Base-by-base conservation (phyloP, 2,888 invertebrate genomes). In the Eumacrocentrus americanus region DNA sequence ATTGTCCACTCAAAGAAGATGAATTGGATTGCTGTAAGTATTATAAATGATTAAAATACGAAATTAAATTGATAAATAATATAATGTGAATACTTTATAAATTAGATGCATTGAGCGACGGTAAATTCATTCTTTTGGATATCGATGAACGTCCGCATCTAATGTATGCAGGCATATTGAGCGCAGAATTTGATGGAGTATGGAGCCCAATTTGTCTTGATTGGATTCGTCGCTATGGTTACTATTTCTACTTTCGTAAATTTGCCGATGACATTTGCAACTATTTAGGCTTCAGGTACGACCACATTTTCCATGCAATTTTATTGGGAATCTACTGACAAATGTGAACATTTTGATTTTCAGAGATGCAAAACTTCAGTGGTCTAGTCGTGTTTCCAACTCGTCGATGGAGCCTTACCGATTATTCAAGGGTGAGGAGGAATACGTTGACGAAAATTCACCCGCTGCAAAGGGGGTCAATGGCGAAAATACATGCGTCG, bases 1-100 rank as follows among this genome's bases (percentile, higher is more conserved):
- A 93, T 67, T 93, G 93, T 74, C 82, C 82, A 14, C 80, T 85
- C 65, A 85, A 86, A 22, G 92, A 92, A 81, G 94, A 94, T 74
- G 94, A 94, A 83, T 73, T 84, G 52, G 87, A 91, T 75, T 94
- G 94, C 75, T 86, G 91, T 65, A 29, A 55, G 63, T 57, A n/a
- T 48, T 42, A 6, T 22, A 9, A 2, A 9, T 14, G n/a, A 25
- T 18, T n/a, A n/a, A n/a, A n/a, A n/a, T 35, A 37, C 12, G n/a
- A 46, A n/a, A n/a, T 29, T 12, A 14, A 23, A 11, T 16, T 11
- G 18, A 16, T 5, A 1, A 34, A 34, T 37, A 38, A 37, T 29
- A n/a, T n/a, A n/a, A n/a, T n/a, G n/a, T n/a, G n/a, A n/a, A n/a
- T n/a, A n/a, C n/a, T n/a, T n/a, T n/a, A n/a, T n/a, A n/a, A 11